Evolutionary conservation across 2,888 invertebrate species (phyloP).

Genomic region (Diplolepis rosae): DNA sequence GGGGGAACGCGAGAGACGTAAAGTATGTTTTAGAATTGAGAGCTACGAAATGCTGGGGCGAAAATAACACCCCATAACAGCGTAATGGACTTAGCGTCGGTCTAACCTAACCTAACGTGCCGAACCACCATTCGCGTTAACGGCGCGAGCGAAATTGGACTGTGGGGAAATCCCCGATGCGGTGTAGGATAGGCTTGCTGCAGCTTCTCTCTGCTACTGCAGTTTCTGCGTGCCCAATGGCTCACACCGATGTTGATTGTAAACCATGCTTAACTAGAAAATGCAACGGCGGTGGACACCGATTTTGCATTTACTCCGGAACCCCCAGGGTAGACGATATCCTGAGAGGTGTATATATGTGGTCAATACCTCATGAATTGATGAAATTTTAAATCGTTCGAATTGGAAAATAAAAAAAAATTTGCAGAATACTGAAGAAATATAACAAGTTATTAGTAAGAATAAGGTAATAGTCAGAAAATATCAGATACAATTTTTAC

Average conservation of each 20-base stretch:
- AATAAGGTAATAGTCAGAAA: no score
- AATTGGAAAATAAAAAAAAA: no score
- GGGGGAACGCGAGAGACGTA: conserved; percentile 10
- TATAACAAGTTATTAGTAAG: no score
- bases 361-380: conserved; percentile 2
- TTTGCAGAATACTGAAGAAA: no score
- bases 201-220: conserved; percentile 14
- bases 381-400: conserved; percentile 9
- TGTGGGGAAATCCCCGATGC: conserved; percentile 27
- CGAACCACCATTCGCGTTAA: conserved; percentile 20
- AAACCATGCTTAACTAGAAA: conserved; percentile 25
- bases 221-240: conserved; percentile 14
- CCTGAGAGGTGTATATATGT: no score
- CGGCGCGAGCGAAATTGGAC: conserved; percentile 9
- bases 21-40: conserved; percentile 26
- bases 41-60: conserved; percentile 21
- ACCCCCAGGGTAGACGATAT: not conserved
- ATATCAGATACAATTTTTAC: no score
- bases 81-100: conserved; percentile 24
- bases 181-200: conserved; percentile 23
- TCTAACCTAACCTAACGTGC: conserved; percentile 9
- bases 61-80: conserved; percentile 30
- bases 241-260: conserved; percentile 7
- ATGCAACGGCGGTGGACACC: conserved; percentile 16
- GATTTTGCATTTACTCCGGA: conserved; percentile 35